Evolutionary conservation across 1,140 invertebrate species (phyloP), one percentile per base, ranked within the genome.

Genomic region (Zaprionus inermis): DNA sequence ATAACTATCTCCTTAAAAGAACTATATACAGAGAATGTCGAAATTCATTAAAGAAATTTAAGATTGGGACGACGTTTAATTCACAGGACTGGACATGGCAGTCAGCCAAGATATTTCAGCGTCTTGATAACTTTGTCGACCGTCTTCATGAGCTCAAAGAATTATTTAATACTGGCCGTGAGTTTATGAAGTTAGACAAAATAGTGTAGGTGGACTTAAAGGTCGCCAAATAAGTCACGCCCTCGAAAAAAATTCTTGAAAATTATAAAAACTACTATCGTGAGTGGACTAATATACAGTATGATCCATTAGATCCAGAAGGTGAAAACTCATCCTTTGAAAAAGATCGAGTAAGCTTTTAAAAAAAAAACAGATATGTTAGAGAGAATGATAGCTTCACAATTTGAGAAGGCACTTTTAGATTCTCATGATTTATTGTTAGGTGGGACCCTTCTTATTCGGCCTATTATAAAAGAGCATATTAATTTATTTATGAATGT

Each of bases 121-220:
- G 95, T 64, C 94, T 94, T 69, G 93, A 95, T 68, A 93, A 93
- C 63, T 97, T 95, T 91, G 85, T 94, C 12, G 92, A 94, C 20
- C 92, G 96, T 65, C 92, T 94, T 5, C 55, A 83, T 36, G 64
- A 92, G 12, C 85, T 94, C 2, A 82, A 96, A 93, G 91, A 93
- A 11, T 93, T 97, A 72, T 95, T 97, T 81, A 93, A 95, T 32
- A 94, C 94, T 7, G 94, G 94, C 0, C 86, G 94, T 20, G 96
- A 97, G 86, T 97, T 97, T 88, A 92, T 95, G 46, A 97, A 97
- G 91, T 90, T 98, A 44, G 97, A 97, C 92, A 96, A 96, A 92
- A 93, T 97, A 18, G 96, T 97, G 93, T 97, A 41, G 95, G 95
- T 36, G 96, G 96, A 5, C 93, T 96, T 11, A 95, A 95, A 90